Base-by-base conservation (phyloP, 2,113 vertebrate species). In the Vanacampus margaritifer region DNA sequence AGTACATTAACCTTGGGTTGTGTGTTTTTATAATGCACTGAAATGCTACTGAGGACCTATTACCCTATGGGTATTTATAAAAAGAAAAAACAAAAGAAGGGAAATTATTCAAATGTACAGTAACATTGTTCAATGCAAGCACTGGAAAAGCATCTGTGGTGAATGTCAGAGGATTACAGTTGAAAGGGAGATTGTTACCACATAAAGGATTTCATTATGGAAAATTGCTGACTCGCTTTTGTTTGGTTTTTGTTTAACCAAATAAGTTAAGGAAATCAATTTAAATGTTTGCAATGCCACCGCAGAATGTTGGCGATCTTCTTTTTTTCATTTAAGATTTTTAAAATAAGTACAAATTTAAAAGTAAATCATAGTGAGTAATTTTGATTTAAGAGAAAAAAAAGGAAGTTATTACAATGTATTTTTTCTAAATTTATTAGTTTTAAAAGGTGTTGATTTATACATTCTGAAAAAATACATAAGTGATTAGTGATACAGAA, bases 51-150 rank as follows among this genome's bases (percentile, higher is more conserved):
- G 93, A 95, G 94, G 96, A 95, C 95, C 93, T 96, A 96, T 98
- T 98, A 98, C 97, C 97, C 97, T 98, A 95, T 98, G 97, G 96
- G 97, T 99, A 99, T 97, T 94, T 96, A 94, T 95, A 91, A 93
- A 93, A 19, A 32, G 5, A 57, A 32, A 62, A 43, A 43, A 13
- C 16, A 62, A 9, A 35, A 37, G 26, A 94, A 95, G 89, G 93
- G 90, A 92, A 92, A 93, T 94, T 95, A 93, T 95, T 91, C 93
- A 94, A 92, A 92, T 95, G 94, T 90, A 90, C 86, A 90, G 86
- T 92, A 94, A 94, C 93, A 95, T 91, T 88, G 89, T 95, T 97
- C 96, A 95, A 98, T 98, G 96, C 94, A 97, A 94, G 93, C 91
- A 95, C 94, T 94, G 94, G 92, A 94, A 92, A 45, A 93, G 89